Conservation (phyloP, 2,797 vertebrate species). For the Phataginus tetradactyla region DNA sequence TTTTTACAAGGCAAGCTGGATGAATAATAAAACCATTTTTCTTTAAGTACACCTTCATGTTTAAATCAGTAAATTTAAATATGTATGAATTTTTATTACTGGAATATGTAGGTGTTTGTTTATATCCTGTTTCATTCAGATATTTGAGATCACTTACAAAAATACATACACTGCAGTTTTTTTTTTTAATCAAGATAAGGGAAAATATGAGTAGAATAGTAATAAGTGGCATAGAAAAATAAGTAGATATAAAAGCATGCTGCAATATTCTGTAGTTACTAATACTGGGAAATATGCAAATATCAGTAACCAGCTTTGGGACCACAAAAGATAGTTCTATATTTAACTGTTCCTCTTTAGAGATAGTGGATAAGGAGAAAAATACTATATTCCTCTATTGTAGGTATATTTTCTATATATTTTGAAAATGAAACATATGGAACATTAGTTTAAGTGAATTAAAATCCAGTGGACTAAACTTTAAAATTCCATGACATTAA, state of each 20-base stretch:
- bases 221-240: not conserved
- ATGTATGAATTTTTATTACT: conserved; percentile 11
- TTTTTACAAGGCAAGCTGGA: not conserved
- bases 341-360: conserved; percentile 12
- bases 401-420: not conserved
- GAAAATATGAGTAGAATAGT: conserved; percentile 12
- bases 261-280: not conserved
- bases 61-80: conserved; percentile 43
- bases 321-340: not conserved
- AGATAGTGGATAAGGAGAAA: not conserved
- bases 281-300: not conserved
- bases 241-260: not conserved
- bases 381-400: not conserved
- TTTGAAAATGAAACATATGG: conserved; percentile 30
- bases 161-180: not conserved
- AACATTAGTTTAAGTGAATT: conserved; percentile 13
- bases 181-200: not conserved
- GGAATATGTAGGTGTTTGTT: not conserved
- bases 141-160: conserved; percentile 38
- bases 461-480: not conserved
- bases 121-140: not conserved
- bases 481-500: not conserved
- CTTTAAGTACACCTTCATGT: not conserved
- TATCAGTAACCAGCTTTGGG: not conserved
- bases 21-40: conserved; percentile 35